Conservation (phyloP, 1,140 invertebrate species). For the Oedothorax gibbosus region DNA sequence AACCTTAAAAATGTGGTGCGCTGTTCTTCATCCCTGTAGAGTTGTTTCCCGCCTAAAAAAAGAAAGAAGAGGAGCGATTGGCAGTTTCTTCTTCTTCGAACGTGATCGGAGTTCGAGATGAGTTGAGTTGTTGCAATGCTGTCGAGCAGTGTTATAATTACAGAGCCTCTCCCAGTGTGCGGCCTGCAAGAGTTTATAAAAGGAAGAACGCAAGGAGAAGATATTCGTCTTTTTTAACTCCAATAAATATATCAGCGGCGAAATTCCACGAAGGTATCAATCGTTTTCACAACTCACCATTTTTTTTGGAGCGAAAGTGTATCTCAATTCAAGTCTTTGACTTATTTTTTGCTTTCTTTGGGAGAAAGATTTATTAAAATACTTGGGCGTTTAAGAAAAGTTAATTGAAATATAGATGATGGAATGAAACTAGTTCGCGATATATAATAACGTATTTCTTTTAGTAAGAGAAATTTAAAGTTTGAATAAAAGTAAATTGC, state of each 20-base stretch:
- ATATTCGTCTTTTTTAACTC: background rate
- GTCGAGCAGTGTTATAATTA: conserved; percentile 48
- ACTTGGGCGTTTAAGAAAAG: no score
- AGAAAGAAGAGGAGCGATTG: conserved; percentile 31
- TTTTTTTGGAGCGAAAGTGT: no score
- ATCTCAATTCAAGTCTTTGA: no score
- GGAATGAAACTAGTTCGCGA: no score
- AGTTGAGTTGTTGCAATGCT: no score
- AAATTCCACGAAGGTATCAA: conserved; percentile 17
- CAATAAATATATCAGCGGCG: conserved; percentile 46
- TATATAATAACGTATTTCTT: no score
- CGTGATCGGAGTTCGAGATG: conserved; percentile 32
- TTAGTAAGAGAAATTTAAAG: no score
- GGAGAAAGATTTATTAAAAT: no score
- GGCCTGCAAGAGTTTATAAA: background rate
- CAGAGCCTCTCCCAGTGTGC: background rate
- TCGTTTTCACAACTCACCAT: conserved; percentile 12
- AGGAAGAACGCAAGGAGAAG: background rate
- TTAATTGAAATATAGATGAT: no score
- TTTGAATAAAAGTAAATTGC: no score
- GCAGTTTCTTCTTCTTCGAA: conserved; percentile 7
- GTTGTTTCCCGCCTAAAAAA: conserved; percentile 22
- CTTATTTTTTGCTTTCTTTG: no score
- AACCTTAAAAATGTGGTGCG: conserved; percentile 53
- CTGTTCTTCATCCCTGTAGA: background rate